phyloP scores from a whole-genome alignment of 2,888 invertebrate species.

The Hydraecia micacea region DNA sequence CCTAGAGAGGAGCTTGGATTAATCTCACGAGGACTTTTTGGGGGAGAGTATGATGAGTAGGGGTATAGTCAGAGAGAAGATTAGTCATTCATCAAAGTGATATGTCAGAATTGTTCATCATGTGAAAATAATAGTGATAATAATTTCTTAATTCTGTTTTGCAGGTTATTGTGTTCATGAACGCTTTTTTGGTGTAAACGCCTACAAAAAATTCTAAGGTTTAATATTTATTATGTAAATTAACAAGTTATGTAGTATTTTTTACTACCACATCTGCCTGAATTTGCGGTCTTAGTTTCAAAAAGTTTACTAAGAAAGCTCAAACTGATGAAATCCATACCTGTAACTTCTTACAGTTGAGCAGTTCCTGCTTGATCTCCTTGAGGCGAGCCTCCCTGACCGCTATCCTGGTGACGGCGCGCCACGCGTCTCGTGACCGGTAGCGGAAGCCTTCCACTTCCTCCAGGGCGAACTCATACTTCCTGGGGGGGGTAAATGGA shows the following conservation, averaged over 20 bases:
- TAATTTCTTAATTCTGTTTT: neutral
- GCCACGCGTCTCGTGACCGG: conserved; percentile 98
- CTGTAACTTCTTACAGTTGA: conserved; percentile 97
- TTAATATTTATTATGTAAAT: no score
- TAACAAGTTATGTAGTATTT: neutral
- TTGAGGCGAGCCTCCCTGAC: conserved; percentile 98
- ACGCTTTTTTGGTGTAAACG: neutral
- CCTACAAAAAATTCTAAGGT: neutral
- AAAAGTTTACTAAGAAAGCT: neutral
- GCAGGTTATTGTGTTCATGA: neutral
- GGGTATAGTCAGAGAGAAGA: conserved; percentile 86
- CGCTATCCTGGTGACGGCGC: conserved; percentile 97
- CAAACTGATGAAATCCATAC: conserved; percentile 75
- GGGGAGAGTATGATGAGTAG: neutral
- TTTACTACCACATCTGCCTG: neutral
- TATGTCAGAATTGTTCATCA: conserved; percentile 81
- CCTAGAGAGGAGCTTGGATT: conserved; percentile 81
- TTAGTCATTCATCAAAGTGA: conserved; percentile 87
- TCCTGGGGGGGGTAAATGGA: conserved; percentile 88
- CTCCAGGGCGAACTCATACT: conserved; percentile 98
- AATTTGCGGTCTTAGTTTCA: neutral
- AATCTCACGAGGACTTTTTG: neutral
- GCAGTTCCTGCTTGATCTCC: conserved; percentile 98
- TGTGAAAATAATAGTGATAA: conserved; percentile 40
- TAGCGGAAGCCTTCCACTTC: conserved; percentile 99